Evolutionary conservation across 2,888 invertebrate species (phyloP).

Genomic region (Chesias legatella): DNA sequence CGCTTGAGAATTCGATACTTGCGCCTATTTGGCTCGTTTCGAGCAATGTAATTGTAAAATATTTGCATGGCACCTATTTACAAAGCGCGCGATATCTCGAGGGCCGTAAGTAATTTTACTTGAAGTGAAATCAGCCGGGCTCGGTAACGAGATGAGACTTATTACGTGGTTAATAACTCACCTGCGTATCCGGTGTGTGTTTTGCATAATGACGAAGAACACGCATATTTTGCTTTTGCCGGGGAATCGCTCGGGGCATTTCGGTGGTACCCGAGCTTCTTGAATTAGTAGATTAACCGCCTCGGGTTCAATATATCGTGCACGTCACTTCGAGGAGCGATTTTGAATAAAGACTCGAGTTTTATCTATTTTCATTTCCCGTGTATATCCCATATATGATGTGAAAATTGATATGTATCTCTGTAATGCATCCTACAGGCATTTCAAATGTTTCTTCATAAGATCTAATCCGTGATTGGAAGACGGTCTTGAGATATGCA

Average conservation of each 20-base stretch:
- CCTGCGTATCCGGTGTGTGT: slow-evolving; percentile 59
- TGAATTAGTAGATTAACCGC: slow-evolving; percentile 42
- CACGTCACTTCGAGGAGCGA: slow-evolving; percentile 29
- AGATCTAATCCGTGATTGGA: slow-evolving; percentile 21
- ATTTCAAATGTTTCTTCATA: slow-evolving; percentile 1
- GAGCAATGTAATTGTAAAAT: slow-evolving; percentile 53
- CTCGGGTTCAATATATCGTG: slow-evolving; percentile 38
- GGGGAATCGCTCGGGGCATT: slow-evolving; percentile 41
- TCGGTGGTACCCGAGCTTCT: slow-evolving; percentile 38
- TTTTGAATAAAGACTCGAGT: slow-evolving; percentile 9
- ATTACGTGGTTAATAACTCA: slow-evolving; percentile 56
- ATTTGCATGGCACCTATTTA: slow-evolving; percentile 43
- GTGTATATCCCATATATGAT: slow-evolving; percentile 3
- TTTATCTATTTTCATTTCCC: slow-evolving; percentile 13
- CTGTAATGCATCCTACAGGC: slow-evolving; percentile 1
- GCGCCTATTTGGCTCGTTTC: slow-evolving; percentile 46
- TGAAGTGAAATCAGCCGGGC: slow-evolving; percentile 33
- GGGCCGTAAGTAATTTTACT: slow-evolving; percentile 40
- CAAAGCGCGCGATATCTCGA: slow-evolving; percentile 27
- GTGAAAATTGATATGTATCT: neutral
- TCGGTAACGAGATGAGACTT: slow-evolving; percentile 51
- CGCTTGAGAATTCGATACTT: slow-evolving; percentile 50
- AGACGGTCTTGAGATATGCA: slow-evolving; percentile 33
- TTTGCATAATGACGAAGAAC: slow-evolving; percentile 59
- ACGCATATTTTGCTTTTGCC: slow-evolving; percentile 45